A percentile compares a stretch with the other conserved stretches of the same genome.
phyloP scores from a whole-genome alignment of 92 coral and sea anemone genomes.

The Plumapathes pennacea region DNA sequence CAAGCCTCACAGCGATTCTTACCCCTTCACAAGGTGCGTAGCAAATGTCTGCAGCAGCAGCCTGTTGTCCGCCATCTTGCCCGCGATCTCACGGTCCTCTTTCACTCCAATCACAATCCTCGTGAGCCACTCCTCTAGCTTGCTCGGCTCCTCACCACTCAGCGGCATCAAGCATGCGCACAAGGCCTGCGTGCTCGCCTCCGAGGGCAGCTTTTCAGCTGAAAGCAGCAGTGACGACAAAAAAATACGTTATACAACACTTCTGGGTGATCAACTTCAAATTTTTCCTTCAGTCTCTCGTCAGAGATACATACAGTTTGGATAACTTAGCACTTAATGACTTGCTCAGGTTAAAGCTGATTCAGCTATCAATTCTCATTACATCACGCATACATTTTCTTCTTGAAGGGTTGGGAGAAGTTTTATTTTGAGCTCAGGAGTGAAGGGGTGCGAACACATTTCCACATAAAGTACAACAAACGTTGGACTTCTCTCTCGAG shows the following conservation, averaged over 20 bases:
- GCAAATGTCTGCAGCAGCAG: slow-evolving; percentile 89
- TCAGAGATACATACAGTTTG: no score
- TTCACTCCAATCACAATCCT: slow-evolving; percentile 88
- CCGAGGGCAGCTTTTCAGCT: slow-evolving; percentile 82
- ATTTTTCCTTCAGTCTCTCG: no score
- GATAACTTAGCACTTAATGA: no score
- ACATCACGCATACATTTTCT: no score
- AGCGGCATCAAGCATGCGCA: slow-evolving; percentile 65
- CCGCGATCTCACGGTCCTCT: slow-evolving; percentile 90
- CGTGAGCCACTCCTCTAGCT: slow-evolving; percentile 77
- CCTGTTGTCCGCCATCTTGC: slow-evolving; percentile 99
- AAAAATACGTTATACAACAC: neutral
- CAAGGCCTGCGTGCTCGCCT: slow-evolving; percentile 58
- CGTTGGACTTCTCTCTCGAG: no score
- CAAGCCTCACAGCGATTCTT: slow-evolving; percentile 41
- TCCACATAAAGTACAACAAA: no score
- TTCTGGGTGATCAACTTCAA: no score
- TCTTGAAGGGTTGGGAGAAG: no score
- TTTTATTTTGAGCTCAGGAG: no score
- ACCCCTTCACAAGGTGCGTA: slow-evolving; percentile 80
- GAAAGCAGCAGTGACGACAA: slow-evolving; percentile 16
- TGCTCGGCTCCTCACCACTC: slow-evolving; percentile 36
- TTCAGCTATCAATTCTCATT: no score
- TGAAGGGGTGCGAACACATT: no score
- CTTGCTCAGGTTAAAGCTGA: no score